Base-by-base conservation (phyloP, 2,888 invertebrate species). In the Drosophila sordidula region DNA sequence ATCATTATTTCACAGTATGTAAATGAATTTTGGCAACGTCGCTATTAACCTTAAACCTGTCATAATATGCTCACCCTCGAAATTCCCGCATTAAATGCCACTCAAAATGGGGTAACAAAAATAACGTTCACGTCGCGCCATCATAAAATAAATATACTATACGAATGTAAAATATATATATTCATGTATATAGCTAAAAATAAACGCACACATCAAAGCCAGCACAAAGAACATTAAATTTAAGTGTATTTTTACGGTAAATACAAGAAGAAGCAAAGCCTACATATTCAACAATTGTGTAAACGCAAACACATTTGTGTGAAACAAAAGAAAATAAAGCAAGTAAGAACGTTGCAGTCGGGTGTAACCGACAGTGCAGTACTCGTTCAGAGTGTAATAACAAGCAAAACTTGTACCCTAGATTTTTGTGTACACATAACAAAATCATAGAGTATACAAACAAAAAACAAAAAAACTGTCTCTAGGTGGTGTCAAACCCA, bases 231-330 rank as follows among this genome's bases (percentile, higher is more conserved):
- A 61, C 34, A 42, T 32, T n/a, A 57, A 58, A 58, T 58, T 32
- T 8, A 61, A 56, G 22, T 41, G 26, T 34, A 55, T 44, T 70
- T 73, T 16, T 55, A 58, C 57, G 50, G 61, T 78, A 62, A 74
- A 74, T 41, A 38, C 41, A 3, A 34, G 54, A 47, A n/a, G 6
- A 51, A 50, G 25, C 39, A 57, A 45, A 38, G 12, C 12, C 12
- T 34, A 49, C 32, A 29, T 9, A 9, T 29, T 29, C 29, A 56
- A 68, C 58, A 41, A 55, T 46, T 79, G 63, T 68, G 50, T 54
- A 55, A 69, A 75, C 38, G 39, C 8, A 12, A 4, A 9, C 22
- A 50, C 39, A 50, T 44, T 38, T 52, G 29, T 41, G 25, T 46
- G 36, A 41, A 68, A 58, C 36, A 50, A 69, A 63, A 63, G 42